These are phyloP conservation scores for Alexandromys fortis DNA, from an alignment of 2,113 vertebrate genomes.

Conservation along the genomic window DNA sequence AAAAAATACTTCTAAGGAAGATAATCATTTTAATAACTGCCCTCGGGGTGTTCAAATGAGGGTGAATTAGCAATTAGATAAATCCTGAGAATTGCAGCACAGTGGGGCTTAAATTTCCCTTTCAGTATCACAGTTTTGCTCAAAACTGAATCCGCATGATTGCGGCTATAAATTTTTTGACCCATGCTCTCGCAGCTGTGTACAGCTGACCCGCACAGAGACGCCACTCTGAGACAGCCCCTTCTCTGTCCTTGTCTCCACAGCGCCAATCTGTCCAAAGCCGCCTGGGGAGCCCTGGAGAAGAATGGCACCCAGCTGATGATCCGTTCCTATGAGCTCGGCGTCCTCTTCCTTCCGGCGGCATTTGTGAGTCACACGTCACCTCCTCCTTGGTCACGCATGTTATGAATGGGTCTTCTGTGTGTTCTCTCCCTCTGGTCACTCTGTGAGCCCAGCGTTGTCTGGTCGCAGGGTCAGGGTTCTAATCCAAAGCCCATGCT, in stretches of 20 bases:
- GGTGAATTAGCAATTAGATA: conserved; percentile 14
- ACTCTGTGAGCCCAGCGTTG: rapidly evolving
- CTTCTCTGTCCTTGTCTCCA: conserved; percentile 63
- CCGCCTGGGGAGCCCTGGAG: conserved; percentile 96
- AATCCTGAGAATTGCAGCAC: neutral
- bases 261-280: conserved; percentile 98
- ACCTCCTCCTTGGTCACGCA: rapidly evolving
- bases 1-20: neutral
- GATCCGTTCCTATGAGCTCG: conserved; percentile 98
- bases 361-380: conserved; percentile 92
- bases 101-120: neutral
- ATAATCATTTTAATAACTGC: conserved; percentile 22
- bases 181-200: neutral
- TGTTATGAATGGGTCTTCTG: neutral
- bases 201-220: neutral
- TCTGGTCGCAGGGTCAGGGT: no score
- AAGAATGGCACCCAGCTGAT: conserved; percentile 95
- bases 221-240: neutral
- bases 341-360: conserved; percentile 95
- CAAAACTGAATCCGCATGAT: neutral
- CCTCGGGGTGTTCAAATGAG: neutral
- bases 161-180: neutral
- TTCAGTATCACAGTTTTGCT: neutral
- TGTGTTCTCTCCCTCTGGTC: neutral
- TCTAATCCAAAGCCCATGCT: neutral